Percentiles rank a stretch among this genome's conserved stretches.
Conservation (phyloP, 2,113 vertebrate genomes). For the Gadus chalcogrammus region DNA sequence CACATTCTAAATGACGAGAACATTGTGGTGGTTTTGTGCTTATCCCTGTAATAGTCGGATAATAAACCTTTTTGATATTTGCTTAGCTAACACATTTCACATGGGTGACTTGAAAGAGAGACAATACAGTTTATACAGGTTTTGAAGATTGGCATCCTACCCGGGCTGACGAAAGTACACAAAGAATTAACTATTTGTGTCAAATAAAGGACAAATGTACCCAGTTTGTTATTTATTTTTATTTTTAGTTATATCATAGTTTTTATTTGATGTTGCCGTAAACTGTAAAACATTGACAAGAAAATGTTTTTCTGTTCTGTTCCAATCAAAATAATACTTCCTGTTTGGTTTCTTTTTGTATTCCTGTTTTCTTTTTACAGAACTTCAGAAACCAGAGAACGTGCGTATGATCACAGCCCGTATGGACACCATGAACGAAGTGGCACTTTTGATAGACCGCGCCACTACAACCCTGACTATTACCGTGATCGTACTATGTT, state of each 20-base stretch:
- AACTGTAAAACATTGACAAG: background rate
- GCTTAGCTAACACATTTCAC: background rate
- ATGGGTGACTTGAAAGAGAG: no score
- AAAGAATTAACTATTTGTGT: background rate
- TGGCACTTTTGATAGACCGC: conserved; percentile 90
- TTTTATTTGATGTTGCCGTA: conserved; percentile 14
- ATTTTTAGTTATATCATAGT: background rate
- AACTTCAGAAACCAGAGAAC: conserved; percentile 97
- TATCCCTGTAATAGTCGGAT: background rate
- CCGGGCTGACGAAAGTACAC: background rate
- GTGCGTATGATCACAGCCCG: conserved; percentile 98
- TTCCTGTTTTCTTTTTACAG: conserved; percentile 75
- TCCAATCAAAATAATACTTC: conserved; percentile 10
- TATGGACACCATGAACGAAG: conserved; percentile 98
- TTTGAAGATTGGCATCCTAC: no score
- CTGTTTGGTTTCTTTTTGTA: conserved; percentile 21
- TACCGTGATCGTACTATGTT: conserved; percentile 93
- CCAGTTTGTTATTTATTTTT: background rate
- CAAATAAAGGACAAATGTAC: background rate
- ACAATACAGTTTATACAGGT: no score
- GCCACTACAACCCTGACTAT: conserved; percentile 98
- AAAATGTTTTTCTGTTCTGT: background rate
- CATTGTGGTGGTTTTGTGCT: background rate
- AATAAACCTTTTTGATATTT: background rate
- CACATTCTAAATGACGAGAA: no score